Evolutionary conservation across 2,888 invertebrate genomes (phyloP).

Genomic region (Stenurella melanura): DNA sequence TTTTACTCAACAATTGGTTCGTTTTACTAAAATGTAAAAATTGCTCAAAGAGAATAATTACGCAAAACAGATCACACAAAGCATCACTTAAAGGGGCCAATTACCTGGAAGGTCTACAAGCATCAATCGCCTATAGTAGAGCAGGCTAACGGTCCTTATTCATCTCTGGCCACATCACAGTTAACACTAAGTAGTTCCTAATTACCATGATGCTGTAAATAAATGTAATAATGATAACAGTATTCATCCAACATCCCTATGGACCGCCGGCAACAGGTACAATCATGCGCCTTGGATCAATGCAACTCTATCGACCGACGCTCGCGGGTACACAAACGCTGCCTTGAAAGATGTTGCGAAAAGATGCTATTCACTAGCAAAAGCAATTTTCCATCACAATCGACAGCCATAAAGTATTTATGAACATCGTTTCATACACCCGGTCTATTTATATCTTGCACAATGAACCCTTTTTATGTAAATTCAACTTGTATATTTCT

Average conservation of each 20-base stretch:
- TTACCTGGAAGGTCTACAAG: conserved; percentile 32
- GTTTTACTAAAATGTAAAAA: background rate
- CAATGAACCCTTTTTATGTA: conserved; percentile 34
- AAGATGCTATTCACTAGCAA: conserved; percentile 38
- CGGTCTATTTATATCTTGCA: conserved; percentile 38
- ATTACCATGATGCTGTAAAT: conserved; percentile 41
- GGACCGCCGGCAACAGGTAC: conserved; percentile 65
- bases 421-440: conserved; percentile 39
- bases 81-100: conserved; percentile 12
- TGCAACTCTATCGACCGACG: conserved; percentile 49
- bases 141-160: conserved; percentile 11
- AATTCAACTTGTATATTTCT: conserved; percentile 15
- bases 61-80: conserved; percentile 1
- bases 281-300: conserved; percentile 59
- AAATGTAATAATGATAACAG: conserved; percentile 46
- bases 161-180: conserved; percentile 38
- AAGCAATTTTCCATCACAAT: conserved; percentile 58
- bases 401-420: conserved; percentile 55
- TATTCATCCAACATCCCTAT: conserved; percentile 52
- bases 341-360: conserved; percentile 6
- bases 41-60: background rate
- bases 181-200: conserved; percentile 36
- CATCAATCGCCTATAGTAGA: conserved; percentile 18
- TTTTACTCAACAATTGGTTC: background rate
- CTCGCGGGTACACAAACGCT: conserved; percentile 34